Conservation (phyloP, 2,113 vertebrate species). For the Eupsittula cactorum region DNA sequence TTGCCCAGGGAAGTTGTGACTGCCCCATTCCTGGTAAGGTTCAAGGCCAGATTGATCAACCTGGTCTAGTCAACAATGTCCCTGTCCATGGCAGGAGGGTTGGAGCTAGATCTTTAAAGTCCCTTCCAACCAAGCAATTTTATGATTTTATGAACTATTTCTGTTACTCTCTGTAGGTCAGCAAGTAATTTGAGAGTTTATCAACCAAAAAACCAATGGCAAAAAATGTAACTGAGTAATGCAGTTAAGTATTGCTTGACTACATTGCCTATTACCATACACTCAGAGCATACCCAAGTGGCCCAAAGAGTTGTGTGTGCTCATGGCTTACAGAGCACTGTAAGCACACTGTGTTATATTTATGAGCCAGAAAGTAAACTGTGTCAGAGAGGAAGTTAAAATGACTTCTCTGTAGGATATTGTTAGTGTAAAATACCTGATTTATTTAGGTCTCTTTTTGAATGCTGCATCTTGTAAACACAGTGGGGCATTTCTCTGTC, state of each 20-base stretch:
- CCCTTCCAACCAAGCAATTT: background rate
- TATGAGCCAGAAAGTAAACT: conserved; percentile 57
- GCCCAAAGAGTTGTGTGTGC: background rate
- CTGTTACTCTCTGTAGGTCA: background rate
- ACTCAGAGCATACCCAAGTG: background rate
- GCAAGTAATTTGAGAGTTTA: conserved; percentile 7
- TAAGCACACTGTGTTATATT: conserved; percentile 35
- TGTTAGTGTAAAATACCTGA: conserved; percentile 60
- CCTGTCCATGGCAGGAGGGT: background rate
- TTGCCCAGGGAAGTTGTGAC: background rate
- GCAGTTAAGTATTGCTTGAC: background rate
- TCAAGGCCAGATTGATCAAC: background rate
- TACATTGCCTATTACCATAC: background rate
- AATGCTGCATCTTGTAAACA: conserved; percentile 60
- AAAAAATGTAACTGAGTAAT: background rate
- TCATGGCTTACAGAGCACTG: background rate
- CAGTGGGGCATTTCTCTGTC: conserved; percentile 53
- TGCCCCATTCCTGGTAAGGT: background rate
- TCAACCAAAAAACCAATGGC: background rate
- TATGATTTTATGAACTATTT: background rate
- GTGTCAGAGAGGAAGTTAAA: conserved; percentile 59
- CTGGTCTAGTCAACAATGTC: background rate
- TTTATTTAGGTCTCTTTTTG: conserved; percentile 52
- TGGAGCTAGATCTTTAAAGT: background rate
- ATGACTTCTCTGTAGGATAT: conserved; percentile 43